These are phyloP conservation scores for Chromis chromis DNA, from an alignment of 2,797 vertebrate genomes.

Conservation along the genomic window DNA sequence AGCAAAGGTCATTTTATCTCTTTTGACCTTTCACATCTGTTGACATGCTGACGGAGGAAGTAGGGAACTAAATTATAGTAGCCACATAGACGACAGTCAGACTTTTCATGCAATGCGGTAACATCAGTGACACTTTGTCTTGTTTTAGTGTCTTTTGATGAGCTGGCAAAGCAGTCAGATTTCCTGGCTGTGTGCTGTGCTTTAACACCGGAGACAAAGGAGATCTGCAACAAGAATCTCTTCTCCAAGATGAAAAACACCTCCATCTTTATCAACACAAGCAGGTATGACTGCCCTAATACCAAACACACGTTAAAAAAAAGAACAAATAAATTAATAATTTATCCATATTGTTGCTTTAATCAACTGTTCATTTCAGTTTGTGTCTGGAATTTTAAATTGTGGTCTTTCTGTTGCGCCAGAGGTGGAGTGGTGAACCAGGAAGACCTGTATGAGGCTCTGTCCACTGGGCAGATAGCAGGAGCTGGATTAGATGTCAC, in stretches of 20 bases:
- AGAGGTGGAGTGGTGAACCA: constrained; percentile 86
- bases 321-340: neutral
- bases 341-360: neutral
- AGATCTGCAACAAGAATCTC: constrained; percentile 81
- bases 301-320: no score
- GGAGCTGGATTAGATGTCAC: constrained; percentile 84
- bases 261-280: constrained; percentile 81
- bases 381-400: neutral
- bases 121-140: neutral
- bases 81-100: neutral
- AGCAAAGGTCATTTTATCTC: neutral
- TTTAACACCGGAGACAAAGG: constrained; percentile 80
- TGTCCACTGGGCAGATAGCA: constrained; percentile 78
- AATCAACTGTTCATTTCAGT: neutral
- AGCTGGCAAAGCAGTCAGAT: constrained; percentile 80
- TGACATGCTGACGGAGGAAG: neutral
- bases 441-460: constrained; percentile 84
- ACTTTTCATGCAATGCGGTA: neutral
- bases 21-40: neutral
- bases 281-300: constrained; percentile 70
- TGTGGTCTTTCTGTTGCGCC: constrained; percentile 30
- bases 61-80: neutral
- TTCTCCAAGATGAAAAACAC: constrained; percentile 85
- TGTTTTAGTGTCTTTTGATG: constrained; percentile 80
- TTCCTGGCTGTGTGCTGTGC: constrained; percentile 77